Evolutionary conservation across 2,797 vertebrate species (phyloP).

Genomic region (Apodemus agrarius): DNA sequence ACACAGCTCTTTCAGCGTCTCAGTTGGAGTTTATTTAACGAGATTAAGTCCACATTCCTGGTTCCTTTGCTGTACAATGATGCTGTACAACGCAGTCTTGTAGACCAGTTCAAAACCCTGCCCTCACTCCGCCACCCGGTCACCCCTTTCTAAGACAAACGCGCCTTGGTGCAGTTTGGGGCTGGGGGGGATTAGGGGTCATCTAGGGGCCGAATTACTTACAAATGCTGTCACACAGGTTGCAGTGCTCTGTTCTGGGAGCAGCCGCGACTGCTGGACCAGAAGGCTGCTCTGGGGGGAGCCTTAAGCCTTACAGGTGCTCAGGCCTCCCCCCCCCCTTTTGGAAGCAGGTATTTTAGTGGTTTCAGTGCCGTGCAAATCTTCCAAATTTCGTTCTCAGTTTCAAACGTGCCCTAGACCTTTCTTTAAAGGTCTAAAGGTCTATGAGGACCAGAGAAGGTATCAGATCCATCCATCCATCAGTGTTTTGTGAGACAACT

Average conservation of each 20-base stretch:
- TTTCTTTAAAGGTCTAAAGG: constrained; percentile 45
- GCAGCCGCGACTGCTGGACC: rapidly evolving
- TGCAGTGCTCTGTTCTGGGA: rapidly evolving
- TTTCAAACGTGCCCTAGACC: neutral
- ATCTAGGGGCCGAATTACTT: neutral
- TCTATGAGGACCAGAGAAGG: neutral
- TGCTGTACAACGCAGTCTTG: neutral
- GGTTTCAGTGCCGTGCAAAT: neutral
- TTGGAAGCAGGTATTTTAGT: neutral
- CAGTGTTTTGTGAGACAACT: neutral
- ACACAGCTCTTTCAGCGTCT: neutral
- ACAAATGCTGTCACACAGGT: neutral
- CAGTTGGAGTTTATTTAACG: neutral
- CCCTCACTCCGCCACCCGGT: rapidly evolving
- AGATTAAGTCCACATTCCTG: neutral
- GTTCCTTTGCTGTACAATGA: neutral
- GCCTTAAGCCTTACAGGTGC: too few relatives aligned
- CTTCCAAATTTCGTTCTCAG: neutral
- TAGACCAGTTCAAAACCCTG: neutral
- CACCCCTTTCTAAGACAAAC: neutral
- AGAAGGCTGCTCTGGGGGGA: neutral
- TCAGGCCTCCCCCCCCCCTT: too few relatives aligned
- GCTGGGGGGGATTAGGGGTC: neutral
- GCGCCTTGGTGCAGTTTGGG: neutral
- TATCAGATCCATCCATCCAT: neutral